Conservation (phyloP, 2,888 invertebrate genomes). For the Branchellion lobata region DNA sequence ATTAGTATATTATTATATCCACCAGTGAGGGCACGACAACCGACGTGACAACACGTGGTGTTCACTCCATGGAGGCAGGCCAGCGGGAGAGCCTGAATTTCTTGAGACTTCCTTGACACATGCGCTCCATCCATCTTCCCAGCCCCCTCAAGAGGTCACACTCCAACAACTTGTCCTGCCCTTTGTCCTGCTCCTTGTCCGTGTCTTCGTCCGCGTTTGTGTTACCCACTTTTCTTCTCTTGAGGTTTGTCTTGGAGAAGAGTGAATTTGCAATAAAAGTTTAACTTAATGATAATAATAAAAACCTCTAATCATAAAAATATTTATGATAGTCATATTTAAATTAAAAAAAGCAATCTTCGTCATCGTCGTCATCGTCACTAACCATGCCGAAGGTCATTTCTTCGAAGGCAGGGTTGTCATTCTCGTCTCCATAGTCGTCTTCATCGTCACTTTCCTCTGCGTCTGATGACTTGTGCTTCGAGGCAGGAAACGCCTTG, state of each 20-base stretch:
- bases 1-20: too few relatives aligned
- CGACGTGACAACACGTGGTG: too few relatives aligned
- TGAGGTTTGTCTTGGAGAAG: neutral
- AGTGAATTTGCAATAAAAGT: too few relatives aligned
- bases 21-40: too few relatives aligned
- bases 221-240: neutral
- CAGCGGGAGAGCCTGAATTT: constrained; percentile 94
- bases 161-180: constrained; percentile 53
- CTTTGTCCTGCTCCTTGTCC: constrained; percentile 49
- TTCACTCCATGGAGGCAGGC: constrained; percentile 67
- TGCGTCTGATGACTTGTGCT: neutral
- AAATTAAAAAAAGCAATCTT: too few relatives aligned
- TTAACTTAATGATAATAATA: too few relatives aligned
- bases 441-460: constrained; percentile 23
- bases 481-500: neutral
- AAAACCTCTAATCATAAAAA: too few relatives aligned
- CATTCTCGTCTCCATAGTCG: neutral
- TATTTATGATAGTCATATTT: too few relatives aligned
- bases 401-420: neutral
- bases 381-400: neutral
- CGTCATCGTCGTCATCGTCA: neutral
- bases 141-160: constrained; percentile 72
- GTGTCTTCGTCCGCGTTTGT: constrained; percentile 5
- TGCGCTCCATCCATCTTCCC: constrained; percentile 90
- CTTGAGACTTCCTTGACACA: constrained; percentile 93